Conservation (phyloP, 2,888 invertebrate species). For the Luperina nickerlii region DNA sequence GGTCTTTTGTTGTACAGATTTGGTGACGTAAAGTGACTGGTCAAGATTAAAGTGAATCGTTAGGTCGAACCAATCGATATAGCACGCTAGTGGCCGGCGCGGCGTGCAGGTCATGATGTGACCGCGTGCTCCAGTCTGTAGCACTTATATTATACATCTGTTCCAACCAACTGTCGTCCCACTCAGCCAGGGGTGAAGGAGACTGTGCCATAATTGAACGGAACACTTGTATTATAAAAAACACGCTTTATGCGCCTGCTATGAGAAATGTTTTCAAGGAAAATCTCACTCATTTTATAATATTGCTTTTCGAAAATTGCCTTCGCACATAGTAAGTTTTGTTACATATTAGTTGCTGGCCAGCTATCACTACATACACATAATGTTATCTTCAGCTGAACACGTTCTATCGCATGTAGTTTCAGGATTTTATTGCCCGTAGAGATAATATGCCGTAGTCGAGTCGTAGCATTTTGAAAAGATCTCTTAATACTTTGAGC, state of each 20-base stretch:
- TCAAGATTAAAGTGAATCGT: constrained; percentile 71
- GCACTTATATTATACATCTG: constrained; percentile 3
- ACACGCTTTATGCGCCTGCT: constrained; percentile 11
- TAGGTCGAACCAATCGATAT: constrained; percentile 78
- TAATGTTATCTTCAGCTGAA: constrained; percentile 40
- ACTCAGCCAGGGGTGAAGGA: constrained; percentile 51
- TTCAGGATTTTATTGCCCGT: constrained; percentile 17
- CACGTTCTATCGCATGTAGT: constrained; percentile 38
- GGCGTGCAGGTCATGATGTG: constrained; percentile 73
- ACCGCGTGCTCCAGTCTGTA: constrained; percentile 72
- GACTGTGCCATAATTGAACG: constrained; percentile 32
- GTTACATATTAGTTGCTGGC: constrained; percentile 10
- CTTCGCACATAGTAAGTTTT: constrained; percentile 8
- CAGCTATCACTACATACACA: constrained; percentile 43
- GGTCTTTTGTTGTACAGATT: constrained; percentile 52
- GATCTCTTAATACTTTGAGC: constrained; percentile 21
- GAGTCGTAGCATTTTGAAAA: constrained; percentile 20
- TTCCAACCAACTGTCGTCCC: constrained; percentile 27
- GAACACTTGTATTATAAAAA: constrained; percentile 23
- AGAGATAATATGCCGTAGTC: constrained; percentile 20
- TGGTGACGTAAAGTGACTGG: constrained; percentile 62
- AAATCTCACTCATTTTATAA: not conserved
- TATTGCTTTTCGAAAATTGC: constrained; percentile 11
- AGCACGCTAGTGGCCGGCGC: constrained; percentile 61
- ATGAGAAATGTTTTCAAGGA: constrained; percentile 7